Base-by-base conservation (phyloP, 2,888 invertebrate genomes). In the Nipponacmea schrenckii region DNA sequence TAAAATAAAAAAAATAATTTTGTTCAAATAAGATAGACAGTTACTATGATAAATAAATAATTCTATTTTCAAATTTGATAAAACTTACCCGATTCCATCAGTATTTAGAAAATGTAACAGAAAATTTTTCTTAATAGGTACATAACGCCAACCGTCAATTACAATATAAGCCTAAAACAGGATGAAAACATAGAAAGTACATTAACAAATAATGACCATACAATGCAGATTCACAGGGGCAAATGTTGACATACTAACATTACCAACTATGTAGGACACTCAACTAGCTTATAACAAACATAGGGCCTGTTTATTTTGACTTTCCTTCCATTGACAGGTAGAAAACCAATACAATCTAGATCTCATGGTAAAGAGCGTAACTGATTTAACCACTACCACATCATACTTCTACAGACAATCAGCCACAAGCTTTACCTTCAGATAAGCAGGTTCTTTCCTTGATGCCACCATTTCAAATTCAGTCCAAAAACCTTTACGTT, bases 91-190 rank as follows among this genome's bases (percentile, higher is more conserved):
- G 26, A 79, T 74, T 31, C 82, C 85, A 74, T 84, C 84, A 65
- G 83, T 82, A 31, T 79, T 80, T 68, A 86, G 75, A 72, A 79
- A 87, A 72, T 86, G 87, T 2, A 85, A 76, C 56, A 79, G 74
- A 71, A 85, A 85, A 73, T 83, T 75, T 74, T 87, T 87, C n/a
- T 77, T 78, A 8, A 87, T 78, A 7, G 82, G 80, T 17, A 85
- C 77, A 74, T 85, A 85, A 68, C 84, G 77, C 87, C 87, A 87
- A 8, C 77, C 79, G 67, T 84, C 86, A 72, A 81, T 72, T 46
- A 79, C 64, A 12, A 84, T 80, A 78, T 82, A 86, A 1, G 81
- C 79, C 86, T 86, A 75, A 10, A 78, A 77, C 24, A 39, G 45
- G 0, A 65, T 17, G 63, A 44, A 44, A 62, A 8, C 24, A 24